A percentile compares a stretch with the other conserved stretches of the same genome.
Evolutionary conservation across 2,113 vertebrate species (phyloP).

Genomic region (Gulo gulo): DNA sequence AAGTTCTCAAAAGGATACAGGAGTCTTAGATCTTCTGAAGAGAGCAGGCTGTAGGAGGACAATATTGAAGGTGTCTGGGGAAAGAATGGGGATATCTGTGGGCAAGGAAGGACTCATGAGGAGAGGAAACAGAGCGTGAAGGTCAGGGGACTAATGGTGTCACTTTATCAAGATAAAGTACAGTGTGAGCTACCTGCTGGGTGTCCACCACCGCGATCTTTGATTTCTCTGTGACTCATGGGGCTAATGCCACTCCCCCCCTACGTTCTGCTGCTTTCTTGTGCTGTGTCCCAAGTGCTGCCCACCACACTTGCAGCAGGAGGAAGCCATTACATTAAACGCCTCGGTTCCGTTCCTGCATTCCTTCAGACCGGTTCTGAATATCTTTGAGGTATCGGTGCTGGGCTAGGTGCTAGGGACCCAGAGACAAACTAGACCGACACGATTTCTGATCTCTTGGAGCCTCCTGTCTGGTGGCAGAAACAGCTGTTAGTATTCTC

Average conservation of each 20-base stretch:
- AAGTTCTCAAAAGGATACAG: not conserved
- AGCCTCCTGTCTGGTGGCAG: not conserved
- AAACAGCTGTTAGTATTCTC: not conserved
- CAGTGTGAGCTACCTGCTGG: not conserved
- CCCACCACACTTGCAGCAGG: too few species aligned
- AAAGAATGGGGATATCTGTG: too few species aligned
- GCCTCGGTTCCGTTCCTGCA: not conserved
- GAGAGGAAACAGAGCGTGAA: fast-evolving
- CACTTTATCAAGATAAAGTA: not conserved
- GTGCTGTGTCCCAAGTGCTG: fast-evolving
- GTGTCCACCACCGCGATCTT: too few species aligned
- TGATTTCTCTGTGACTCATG: fast-evolving
- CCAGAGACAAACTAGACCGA: not conserved
- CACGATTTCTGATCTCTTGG: not conserved
- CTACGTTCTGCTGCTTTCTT: fast-evolving
- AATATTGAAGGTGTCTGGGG: fast-evolving
- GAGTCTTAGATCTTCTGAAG: not conserved
- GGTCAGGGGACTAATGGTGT: fast-evolving
- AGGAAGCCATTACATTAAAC: not conserved
- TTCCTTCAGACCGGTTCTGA: not conserved
- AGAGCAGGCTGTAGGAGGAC: not conserved
- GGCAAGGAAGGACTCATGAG: not conserved
- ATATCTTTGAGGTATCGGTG: not conserved
- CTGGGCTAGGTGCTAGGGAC: not conserved
- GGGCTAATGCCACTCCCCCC: fast-evolving